Percentiles rank a stretch among this genome's conserved stretches.
These are phyloP conservation scores for Hipparchia semele DNA, from an alignment of 2,888 invertebrate genomes.

Conservation along the genomic window DNA sequence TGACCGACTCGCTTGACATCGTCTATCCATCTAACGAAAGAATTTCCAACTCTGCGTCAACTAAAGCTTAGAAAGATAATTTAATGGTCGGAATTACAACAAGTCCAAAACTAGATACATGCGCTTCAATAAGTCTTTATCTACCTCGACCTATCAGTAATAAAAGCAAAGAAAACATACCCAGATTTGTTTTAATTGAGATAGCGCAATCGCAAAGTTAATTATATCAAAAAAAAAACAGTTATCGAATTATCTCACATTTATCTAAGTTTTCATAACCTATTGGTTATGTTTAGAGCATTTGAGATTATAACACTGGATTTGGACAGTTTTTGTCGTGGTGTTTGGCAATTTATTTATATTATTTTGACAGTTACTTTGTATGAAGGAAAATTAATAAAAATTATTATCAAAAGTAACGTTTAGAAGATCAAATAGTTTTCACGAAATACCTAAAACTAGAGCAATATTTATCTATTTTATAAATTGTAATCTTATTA, in stretches of 20 bases:
- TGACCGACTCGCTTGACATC: too few relatives aligned
- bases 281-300: background rate
- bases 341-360: too few relatives aligned
- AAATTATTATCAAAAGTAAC: too few relatives aligned
- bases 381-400: too few relatives aligned
- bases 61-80: too few relatives aligned
- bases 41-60: too few relatives aligned
- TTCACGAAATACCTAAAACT: too few relatives aligned
- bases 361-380: too few relatives aligned
- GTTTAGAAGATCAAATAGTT: too few relatives aligned
- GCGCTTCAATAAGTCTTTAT: background rate
- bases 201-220: conserved; percentile 10
- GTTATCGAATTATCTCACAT: background rate
- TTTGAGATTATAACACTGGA: background rate
- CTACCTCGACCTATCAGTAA: background rate
- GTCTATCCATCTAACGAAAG: too few relatives aligned
- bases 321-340: background rate
- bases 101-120: background rate
- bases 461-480: too few relatives aligned
- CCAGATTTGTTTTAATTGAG: conserved; percentile 4
- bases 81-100: background rate
- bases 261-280: conserved; percentile 12
- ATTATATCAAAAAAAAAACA: conserved; percentile 1
- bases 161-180: background rate
- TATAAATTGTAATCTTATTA: background rate